Evolutionary conservation across 2,888 invertebrate species (phyloP).

Genomic region (Synanthedon vespiformis): DNA sequence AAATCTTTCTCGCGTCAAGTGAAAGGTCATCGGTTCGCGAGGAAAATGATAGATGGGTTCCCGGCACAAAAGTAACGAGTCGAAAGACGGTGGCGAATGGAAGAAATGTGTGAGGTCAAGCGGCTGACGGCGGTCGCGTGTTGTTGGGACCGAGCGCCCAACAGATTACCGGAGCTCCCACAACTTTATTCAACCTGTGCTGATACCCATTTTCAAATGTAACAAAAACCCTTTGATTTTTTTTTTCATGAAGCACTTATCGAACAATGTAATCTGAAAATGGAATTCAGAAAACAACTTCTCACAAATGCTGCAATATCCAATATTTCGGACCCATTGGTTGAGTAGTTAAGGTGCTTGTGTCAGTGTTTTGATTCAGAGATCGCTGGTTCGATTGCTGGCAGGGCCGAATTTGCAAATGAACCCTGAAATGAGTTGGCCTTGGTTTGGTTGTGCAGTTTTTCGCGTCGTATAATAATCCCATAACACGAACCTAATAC

Average conservation of each 20-base stretch:
- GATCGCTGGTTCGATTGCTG: too few relatives aligned
- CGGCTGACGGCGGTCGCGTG: conserved; percentile 43
- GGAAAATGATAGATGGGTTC: conserved; percentile 53
- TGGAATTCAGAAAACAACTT: too few relatives aligned
- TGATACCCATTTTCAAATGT: conserved; percentile 22
- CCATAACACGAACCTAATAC: too few relatives aligned
- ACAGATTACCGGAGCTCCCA: conserved; percentile 51
- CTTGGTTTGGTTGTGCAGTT: too few relatives aligned
- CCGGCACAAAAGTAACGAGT: conserved; percentile 45
- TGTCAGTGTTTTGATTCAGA: too few relatives aligned
- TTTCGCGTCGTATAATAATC: too few relatives aligned
- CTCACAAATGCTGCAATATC: too few relatives aligned
- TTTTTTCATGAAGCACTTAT: conserved; percentile 18
- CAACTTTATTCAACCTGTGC: conserved; percentile 43
- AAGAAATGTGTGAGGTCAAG: conserved; percentile 51
- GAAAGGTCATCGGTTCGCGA: conserved; percentile 37
- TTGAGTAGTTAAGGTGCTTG: too few relatives aligned
- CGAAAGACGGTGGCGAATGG: conserved; percentile 22
- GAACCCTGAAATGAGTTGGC: too few relatives aligned
- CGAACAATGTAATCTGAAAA: background rate
- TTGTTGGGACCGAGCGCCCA: conserved; percentile 34
- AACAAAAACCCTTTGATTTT: conserved; percentile 40
- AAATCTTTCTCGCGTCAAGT: conserved; percentile 28
- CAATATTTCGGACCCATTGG: too few relatives aligned
- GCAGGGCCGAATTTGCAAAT: too few relatives aligned